Evolutionary conservation across 2,113 vertebrate genomes (phyloP).

Genomic region (Hemiscyllium ocellatum): DNA sequence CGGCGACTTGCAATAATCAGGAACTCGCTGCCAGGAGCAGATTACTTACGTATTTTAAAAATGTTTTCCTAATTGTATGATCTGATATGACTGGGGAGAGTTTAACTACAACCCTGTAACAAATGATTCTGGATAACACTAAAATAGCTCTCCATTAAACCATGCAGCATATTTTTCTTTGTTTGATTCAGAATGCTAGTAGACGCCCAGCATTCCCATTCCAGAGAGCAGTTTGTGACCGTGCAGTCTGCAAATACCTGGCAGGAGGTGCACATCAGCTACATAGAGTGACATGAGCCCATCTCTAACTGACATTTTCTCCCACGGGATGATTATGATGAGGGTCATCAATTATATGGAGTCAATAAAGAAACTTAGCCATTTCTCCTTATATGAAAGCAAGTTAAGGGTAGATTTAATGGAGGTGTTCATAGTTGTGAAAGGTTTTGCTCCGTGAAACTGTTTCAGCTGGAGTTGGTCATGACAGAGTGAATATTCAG

Average conservation of each 20-base stretch:
- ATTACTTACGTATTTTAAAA: conserved; percentile 1
- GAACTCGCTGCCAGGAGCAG: background rate
- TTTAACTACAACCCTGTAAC: conserved; percentile 20
- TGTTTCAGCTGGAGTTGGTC: background rate
- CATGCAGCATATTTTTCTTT: background rate
- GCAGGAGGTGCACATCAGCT: background rate
- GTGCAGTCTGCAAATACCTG: background rate
- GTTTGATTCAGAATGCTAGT: background rate
- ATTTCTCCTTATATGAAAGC: background rate
- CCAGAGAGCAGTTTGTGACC: background rate
- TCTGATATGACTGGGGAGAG: conserved; percentile 16
- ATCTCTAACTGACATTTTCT: background rate
- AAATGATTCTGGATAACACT: conserved; percentile 21
- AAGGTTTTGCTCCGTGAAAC: background rate
- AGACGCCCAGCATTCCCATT: background rate
- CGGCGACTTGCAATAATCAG: background rate
- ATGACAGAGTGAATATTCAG: background rate
- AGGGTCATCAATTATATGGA: background rate
- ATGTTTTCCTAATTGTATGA: conserved; percentile 13
- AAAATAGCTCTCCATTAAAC: conserved; percentile 25
- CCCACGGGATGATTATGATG: background rate
- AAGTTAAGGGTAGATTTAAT: background rate
- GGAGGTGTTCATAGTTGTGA: background rate
- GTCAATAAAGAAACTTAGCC: background rate
- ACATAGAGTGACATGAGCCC: background rate